Evolutionary conservation across 2,888 invertebrate genomes (phyloP).

Genomic region (Sclerodermus sp.): DNA sequence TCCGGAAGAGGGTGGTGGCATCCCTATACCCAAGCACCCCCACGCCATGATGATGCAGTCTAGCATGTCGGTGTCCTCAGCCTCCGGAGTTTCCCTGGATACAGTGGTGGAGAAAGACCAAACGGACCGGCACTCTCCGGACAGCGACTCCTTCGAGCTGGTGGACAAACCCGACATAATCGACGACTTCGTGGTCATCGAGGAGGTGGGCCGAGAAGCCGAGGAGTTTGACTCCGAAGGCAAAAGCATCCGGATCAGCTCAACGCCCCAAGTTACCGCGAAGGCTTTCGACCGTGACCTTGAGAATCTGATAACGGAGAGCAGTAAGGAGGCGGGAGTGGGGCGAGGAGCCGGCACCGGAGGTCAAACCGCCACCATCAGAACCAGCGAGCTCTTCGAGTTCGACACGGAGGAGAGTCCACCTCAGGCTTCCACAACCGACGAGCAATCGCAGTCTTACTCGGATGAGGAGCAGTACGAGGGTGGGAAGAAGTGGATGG

Average conservation of each 20-base stretch:
- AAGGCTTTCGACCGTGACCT: conserved; percentile 64
- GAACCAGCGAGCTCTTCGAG: conserved; percentile 45
- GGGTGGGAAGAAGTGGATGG: conserved; percentile 85
- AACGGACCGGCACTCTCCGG: conserved; percentile 66
- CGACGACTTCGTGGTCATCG: conserved; percentile 85
- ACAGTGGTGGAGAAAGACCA: conserved; percentile 51
- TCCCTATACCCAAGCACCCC: conserved; percentile 30
- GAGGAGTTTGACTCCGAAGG: conserved; percentile 82
- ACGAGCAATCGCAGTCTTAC: conserved; percentile 50
- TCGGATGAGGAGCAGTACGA: conserved; percentile 58
- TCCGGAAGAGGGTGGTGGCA: conserved; percentile 60
- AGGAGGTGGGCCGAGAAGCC: conserved; percentile 86
- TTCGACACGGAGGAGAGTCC: conserved; percentile 55
- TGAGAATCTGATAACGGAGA: conserved; percentile 54
- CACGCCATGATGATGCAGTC: conserved; percentile 51
- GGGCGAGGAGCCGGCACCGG: conserved; percentile 14
- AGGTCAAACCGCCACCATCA: conserved; percentile 15
- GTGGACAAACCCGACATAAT: conserved; percentile 84
- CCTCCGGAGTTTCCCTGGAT: conserved; percentile 50
- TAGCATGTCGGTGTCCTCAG: conserved; percentile 52
- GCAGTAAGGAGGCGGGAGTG: conserved; percentile 28
- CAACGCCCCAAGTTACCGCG: conserved; percentile 57
- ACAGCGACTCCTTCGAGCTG: conserved; percentile 84
- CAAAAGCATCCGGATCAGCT: conserved; percentile 72
- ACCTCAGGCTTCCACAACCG: conserved; percentile 50